Evolutionary conservation across 2,888 invertebrate genomes (phyloP), one percentile per base, ranked within the genome.

Genomic region (Antitype chi): DNA sequence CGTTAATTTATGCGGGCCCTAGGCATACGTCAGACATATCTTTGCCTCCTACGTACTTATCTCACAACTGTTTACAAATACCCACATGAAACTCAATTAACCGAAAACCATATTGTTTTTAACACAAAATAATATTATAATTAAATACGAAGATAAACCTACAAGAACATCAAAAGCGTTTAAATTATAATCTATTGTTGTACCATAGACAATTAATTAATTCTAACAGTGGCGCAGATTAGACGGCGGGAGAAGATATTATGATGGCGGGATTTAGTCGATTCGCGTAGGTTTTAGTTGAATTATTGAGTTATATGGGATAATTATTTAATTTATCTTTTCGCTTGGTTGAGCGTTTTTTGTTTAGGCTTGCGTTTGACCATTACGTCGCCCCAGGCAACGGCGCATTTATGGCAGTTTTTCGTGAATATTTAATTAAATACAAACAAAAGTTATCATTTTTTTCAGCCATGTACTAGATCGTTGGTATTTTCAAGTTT

Each of bases 171-270:
- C 89, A 89, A 89, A 88, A 85, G 87, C 86, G 70, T 43, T 81
- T 77, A 80, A 80, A 84, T 85, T 83, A 83, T 84, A 81, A 80
- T 85, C 88, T 84, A 89, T 89, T 84, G 86, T 85, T 77, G 74
- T 72, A 77, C 82, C 78, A 85, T 83, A 87, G 89, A 88, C 88
- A 85, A 87, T 89, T 90, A 90, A 90, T 90, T 90, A 90, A 90
- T 86, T 86, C 74, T 79, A 82, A 90, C 90, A 90, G 90, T 90
- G 85, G 88, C 77, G 82, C 25, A 63, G 82, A 85, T 78, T 80
- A 85, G 87, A 87, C 85, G 81, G 85, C 80, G 85, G 60, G 76
- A 25, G 55, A 49, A 63, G 85, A 82, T 82, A 80, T 75, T 80
- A 75, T 73, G 57, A 64, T 72, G 75, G 63, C 71, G 82, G 79